Evolutionary conservation across 2,113 vertebrate species (phyloP).

Genomic region (Polypterus bichir): DNA sequence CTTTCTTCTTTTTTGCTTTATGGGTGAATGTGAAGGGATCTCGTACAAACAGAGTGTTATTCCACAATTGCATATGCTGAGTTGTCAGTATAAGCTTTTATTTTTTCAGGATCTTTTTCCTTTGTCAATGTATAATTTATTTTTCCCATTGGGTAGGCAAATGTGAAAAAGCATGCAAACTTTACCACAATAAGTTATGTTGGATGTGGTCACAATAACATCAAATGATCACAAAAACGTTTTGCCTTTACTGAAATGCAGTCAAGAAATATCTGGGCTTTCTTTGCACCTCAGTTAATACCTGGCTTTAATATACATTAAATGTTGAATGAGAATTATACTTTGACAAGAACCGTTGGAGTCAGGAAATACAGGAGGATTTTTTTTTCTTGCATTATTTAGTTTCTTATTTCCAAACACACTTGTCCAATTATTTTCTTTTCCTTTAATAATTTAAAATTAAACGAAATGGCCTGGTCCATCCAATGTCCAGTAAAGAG

Average conservation of each 20-base stretch:
- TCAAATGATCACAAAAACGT: slow-evolving; percentile 22
- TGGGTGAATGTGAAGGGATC: slow-evolving; percentile 16
- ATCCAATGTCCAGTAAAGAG: slow-evolving; percentile 16
- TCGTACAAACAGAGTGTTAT: slow-evolving; percentile 17
- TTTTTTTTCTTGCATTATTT: slow-evolving; percentile 14
- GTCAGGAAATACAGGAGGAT: slow-evolving; percentile 20
- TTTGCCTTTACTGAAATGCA: slow-evolving; percentile 21
- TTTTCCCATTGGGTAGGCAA: slow-evolving; percentile 21
- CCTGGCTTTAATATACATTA: slow-evolving; percentile 11
- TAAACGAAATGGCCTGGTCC: slow-evolving; percentile 16
- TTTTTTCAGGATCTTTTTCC: slow-evolving; percentile 15
- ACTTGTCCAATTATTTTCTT: too few species aligned
- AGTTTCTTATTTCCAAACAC: too few species aligned
- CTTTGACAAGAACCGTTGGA: slow-evolving; percentile 20
- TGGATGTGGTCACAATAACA: slow-evolving; percentile 23
- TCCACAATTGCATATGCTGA: slow-evolving; percentile 19
- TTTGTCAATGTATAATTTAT: slow-evolving; percentile 9
- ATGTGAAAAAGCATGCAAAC: slow-evolving; percentile 38
- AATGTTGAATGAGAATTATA: slow-evolving; percentile 17
- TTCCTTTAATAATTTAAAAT: too few species aligned
- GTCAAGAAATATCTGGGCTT: slow-evolving; percentile 30
- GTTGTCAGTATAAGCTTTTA: slow-evolving; percentile 8
- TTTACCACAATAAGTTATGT: slow-evolving; percentile 20
- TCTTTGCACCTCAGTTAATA: slow-evolving; percentile 27
- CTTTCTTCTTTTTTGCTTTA: slow-evolving; percentile 11